These are phyloP conservation scores for Molorchus minor DNA, from an alignment of 2,888 invertebrate species.

Conservation along the genomic window DNA sequence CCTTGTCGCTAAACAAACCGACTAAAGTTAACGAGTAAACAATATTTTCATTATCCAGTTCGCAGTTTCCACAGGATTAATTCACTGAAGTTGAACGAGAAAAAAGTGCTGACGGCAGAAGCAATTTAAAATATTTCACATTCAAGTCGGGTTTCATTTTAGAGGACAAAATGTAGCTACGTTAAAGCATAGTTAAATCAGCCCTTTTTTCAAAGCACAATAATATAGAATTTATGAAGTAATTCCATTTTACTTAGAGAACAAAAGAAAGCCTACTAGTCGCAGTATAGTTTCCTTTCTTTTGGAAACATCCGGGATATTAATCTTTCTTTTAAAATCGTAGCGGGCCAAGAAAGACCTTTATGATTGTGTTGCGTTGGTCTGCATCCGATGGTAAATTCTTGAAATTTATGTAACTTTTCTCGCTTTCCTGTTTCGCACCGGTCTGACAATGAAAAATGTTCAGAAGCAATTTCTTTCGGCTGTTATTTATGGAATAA, in stretches of 20 bases:
- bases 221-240: constrained; percentile 12
- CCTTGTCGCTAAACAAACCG: neutral
- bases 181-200: constrained; percentile 1
- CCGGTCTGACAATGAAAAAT: constrained; percentile 50
- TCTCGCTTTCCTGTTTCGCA: constrained; percentile 48
- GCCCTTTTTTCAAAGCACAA: constrained; percentile 3
- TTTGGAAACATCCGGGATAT: constrained; percentile 28
- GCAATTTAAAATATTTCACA: constrained; percentile 2
- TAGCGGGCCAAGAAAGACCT: constrained; percentile 35
- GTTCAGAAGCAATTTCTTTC: constrained; percentile 46
- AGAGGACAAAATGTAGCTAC: neutral
- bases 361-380: constrained; percentile 48
- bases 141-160: neutral
- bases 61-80: neutral
- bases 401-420: constrained; percentile 47
- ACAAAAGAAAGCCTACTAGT: constrained; percentile 10
- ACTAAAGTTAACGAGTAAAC: neutral
- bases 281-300: constrained; percentile 13
- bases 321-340: constrained; percentile 42
- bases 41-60: neutral
- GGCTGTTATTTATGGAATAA: constrained; percentile 49
- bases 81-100: neutral
- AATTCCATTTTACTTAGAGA: constrained; percentile 8
- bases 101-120: neutral
- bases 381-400: constrained; percentile 50